Conservation (phyloP, 2,113 vertebrate species). For the Protomyctophum bolini region DNA sequence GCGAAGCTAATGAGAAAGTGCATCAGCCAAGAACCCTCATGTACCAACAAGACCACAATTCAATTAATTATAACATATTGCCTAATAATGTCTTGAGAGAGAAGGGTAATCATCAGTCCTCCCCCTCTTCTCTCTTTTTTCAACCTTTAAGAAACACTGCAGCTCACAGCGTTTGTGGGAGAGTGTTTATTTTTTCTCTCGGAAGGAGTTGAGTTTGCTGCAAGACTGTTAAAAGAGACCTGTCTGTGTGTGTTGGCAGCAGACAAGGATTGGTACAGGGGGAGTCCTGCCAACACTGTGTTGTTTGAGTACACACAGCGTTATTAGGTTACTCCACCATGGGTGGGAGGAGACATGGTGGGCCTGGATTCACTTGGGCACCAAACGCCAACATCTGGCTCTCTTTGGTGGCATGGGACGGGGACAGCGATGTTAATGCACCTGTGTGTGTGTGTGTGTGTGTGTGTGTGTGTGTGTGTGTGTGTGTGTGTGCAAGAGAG, state of each 20-base stretch:
- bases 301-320: slow-evolving; percentile 81
- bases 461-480: slow-evolving; percentile 1
- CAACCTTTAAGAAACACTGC: slow-evolving; percentile 39
- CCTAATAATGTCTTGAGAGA: slow-evolving; percentile 69
- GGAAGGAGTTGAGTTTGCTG: slow-evolving; percentile 52
- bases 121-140: not conserved
- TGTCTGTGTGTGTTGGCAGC: slow-evolving; percentile 78
- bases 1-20: slow-evolving; percentile 72
- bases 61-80: slow-evolving; percentile 73
- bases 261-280: slow-evolving; percentile 46
- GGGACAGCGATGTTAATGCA: slow-evolving; percentile 27
- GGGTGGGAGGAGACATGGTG: slow-evolving; percentile 65
- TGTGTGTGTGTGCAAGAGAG: slow-evolving; percentile 4
- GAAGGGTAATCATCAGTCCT: slow-evolving; percentile 53
- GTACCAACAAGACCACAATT: slow-evolving; percentile 67
- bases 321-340: slow-evolving; percentile 82
- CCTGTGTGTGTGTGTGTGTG: slow-evolving; percentile 23
- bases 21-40: slow-evolving; percentile 55
- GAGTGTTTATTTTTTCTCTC: slow-evolving; percentile 73
- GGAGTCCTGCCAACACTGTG: slow-evolving; percentile 77
- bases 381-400: slow-evolving; percentile 55
- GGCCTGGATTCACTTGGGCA: slow-evolving; percentile 37
- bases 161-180: slow-evolving; percentile 24
- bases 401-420: slow-evolving; percentile 44
- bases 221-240: slow-evolving; percentile 63